A percentile compares a stretch with the other conserved stretches of the same genome.
phyloP scores from a whole-genome alignment of 2,797 vertebrate genomes.

The Delichon dasypus region DNA sequence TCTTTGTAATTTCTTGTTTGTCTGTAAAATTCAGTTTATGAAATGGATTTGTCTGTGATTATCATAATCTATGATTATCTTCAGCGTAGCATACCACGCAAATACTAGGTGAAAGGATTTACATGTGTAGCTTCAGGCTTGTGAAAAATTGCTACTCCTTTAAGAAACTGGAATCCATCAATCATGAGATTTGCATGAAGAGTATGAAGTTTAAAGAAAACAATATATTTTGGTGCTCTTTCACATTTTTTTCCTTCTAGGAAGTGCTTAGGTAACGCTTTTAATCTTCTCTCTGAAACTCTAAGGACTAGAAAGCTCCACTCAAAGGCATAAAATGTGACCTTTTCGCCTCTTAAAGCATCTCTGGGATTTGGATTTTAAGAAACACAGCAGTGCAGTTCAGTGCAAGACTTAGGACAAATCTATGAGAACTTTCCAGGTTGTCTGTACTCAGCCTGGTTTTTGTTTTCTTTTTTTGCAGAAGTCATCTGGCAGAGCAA shows the following conservation, averaged over 20 bases:
- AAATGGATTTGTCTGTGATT: not conserved
- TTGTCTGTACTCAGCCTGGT: not conserved
- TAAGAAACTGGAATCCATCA: not conserved
- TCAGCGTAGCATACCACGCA: not conserved
- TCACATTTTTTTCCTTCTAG: not conserved
- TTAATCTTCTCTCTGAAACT: conserved; percentile 31
- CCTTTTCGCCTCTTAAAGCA: not conserved
- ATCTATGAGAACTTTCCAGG: not conserved
- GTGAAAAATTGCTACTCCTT: not conserved
- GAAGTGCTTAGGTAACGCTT: conserved; percentile 8
- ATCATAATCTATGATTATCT: not conserved
- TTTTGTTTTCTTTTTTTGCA: not conserved
- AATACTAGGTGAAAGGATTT: not conserved
- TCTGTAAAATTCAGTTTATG: not conserved
- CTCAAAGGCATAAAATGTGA: not conserved
- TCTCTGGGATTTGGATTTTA: conserved; percentile 7
- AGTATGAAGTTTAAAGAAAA: not conserved
- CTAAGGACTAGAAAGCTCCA: not conserved
- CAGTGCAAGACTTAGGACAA: not conserved
- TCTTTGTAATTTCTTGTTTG: not conserved
- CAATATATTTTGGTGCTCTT: not conserved
- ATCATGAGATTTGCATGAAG: not conserved
- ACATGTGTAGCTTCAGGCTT: not conserved
- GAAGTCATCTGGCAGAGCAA: conserved; percentile 13
- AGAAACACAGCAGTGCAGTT: not conserved